phyloP scores from a whole-genome alignment of 2,888 invertebrate species.

The Nomada fabriciana region DNA sequence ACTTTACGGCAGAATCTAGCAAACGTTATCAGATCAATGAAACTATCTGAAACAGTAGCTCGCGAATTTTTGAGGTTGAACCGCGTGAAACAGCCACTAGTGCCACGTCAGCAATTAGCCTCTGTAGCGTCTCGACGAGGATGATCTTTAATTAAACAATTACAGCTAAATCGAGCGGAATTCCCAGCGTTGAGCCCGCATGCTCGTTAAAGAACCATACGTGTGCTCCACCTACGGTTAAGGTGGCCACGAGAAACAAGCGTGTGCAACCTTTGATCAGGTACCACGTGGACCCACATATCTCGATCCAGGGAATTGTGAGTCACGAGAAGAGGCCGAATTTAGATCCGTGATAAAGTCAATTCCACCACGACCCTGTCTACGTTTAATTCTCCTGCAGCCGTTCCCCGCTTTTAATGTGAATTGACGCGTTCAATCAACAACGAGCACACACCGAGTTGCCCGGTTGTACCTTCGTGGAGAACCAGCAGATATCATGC shows the following conservation, averaged over 20 bases:
- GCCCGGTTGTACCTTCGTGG: slow-evolving; percentile 4
- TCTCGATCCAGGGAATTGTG: slow-evolving; percentile 48
- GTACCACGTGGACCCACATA: slow-evolving; percentile 67
- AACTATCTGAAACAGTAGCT: too few species aligned
- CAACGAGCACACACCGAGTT: neutral
- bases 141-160: slow-evolving; percentile 81
- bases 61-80: slow-evolving; percentile 24
- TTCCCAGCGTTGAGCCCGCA: slow-evolving; percentile 77
- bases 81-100: slow-evolving; percentile 19
- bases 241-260: slow-evolving; percentile 46
- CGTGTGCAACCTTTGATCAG: slow-evolving; percentile 62
- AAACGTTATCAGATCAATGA: too few species aligned
- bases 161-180: slow-evolving; percentile 80
- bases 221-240: slow-evolving; percentile 57
- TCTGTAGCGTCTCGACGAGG: slow-evolving; percentile 63
- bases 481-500: neutral
- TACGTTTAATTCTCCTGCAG: slow-evolving; percentile 23
- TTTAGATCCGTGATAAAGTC: slow-evolving; percentile 63
- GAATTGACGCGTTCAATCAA: slow-evolving; percentile 40
- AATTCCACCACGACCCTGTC: slow-evolving; percentile 26
- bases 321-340: slow-evolving; percentile 56
- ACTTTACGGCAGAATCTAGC: too few species aligned
- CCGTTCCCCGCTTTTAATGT: slow-evolving; percentile 16
- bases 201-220: slow-evolving; percentile 73
- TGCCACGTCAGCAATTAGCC: slow-evolving; percentile 60